Conservation (phyloP, 2,797 vertebrate genomes). For the Poecilia velifera region DNA sequence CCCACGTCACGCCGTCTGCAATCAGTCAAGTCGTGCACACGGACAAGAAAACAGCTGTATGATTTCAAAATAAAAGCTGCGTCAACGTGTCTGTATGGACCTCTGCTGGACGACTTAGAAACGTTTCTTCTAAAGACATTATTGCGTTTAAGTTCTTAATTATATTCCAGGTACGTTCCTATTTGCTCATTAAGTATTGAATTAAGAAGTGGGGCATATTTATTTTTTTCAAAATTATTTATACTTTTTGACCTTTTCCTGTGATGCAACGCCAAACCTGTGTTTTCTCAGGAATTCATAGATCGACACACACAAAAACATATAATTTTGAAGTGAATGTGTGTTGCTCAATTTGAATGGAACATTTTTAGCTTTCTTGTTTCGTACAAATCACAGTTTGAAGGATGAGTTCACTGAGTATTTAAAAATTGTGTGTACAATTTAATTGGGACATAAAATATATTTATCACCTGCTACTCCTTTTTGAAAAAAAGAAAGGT, state of each 20-base stretch:
- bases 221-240: not conserved
- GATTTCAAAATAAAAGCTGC: constrained; percentile 50
- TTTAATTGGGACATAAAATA: not conserved
- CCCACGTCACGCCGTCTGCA: constrained; percentile 82
- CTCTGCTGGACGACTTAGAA: not conserved
- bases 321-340: too few relatives aligned
- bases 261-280: not conserved
- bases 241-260: not conserved
- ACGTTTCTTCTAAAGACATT: not conserved
- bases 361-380: not conserved
- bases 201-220: not conserved
- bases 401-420: not conserved
- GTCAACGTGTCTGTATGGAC: not conserved
- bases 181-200: not conserved
- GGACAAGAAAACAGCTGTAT: not conserved
- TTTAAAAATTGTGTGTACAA: not conserved
- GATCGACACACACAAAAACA: not conserved
- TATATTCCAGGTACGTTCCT: not conserved
- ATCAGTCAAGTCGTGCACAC: constrained; percentile 39
- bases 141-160: not conserved
- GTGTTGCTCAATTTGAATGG: too few relatives aligned
- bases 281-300: not conserved
- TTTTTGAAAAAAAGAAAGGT: not conserved
- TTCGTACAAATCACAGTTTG: not conserved
- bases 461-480: not conserved